Percentiles rank a stretch among this genome's conserved stretches.
phyloP scores from a whole-genome alignment of 2,113 vertebrate genomes.

The Dromiciops gliroides region DNA sequence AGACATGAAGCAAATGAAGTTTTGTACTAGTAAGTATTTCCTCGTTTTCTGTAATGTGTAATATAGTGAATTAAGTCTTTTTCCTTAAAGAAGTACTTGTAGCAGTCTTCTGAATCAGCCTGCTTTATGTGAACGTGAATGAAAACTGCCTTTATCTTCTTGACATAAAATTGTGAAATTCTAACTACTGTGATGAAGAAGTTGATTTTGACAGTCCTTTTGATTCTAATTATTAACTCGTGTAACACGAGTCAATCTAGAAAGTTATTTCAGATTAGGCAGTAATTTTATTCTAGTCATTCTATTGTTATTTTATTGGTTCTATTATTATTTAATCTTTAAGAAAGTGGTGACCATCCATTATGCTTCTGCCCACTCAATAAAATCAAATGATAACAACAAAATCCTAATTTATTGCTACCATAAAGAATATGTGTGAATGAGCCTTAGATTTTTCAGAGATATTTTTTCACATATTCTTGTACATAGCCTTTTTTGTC shows the following conservation, averaged over 20 bases:
- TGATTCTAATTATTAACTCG: not conserved
- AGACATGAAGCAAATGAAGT: conserved; percentile 98
- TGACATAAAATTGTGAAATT: conserved; percentile 38
- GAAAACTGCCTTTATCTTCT: conserved; percentile 3
- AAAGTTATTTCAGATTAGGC: not conserved
- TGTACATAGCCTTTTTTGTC: not conserved
- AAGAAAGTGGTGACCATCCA: not conserved
- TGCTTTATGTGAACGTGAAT: conserved; percentile 24
- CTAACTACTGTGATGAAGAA: conserved; percentile 17
- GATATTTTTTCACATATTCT: not conserved
- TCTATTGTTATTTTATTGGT: conserved; percentile 23
- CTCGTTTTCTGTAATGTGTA: not conserved
- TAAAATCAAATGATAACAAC: not conserved
- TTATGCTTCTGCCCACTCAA: not conserved
- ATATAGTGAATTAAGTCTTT: conserved; percentile 23
- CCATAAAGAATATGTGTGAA: not conserved
- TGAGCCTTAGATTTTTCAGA: not conserved
- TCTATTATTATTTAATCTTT: conserved; percentile 2
- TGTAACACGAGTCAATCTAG: not conserved
- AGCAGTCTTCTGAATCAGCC: fast-evolving
- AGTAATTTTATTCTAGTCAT: not conserved
- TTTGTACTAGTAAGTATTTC: conserved; percentile 96
- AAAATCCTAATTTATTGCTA: not conserved
- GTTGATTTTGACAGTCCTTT: conserved; percentile 8
- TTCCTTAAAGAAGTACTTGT: conserved; percentile 5